Percentiles rank a stretch among this genome's conserved stretches.
These are phyloP conservation scores for Steinernema feltiae DNA, from an alignment of 1,140 invertebrate genomes.

Conservation along the genomic window DNA sequence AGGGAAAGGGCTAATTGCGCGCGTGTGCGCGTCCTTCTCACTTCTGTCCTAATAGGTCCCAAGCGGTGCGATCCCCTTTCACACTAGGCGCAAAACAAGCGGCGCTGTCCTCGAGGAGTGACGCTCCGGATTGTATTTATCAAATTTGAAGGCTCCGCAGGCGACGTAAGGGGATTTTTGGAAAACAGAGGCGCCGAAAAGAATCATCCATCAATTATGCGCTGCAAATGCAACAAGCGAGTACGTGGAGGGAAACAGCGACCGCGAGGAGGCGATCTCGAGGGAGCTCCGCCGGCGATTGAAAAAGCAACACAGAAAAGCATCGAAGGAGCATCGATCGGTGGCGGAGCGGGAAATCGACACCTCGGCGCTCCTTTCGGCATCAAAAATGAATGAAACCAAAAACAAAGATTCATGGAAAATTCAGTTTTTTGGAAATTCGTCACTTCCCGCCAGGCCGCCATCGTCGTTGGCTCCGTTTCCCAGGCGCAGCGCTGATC, in stretches of 20 bases:
- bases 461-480: too few relatives aligned
- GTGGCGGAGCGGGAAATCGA: too few relatives aligned
- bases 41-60: background rate
- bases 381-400: background rate
- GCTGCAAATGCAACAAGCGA: background rate
- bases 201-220: constrained; percentile 14
- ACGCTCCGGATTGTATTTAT: constrained; percentile 6
- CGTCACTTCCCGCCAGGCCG: too few relatives aligned
- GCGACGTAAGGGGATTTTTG: background rate
- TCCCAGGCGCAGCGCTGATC: too few relatives aligned
- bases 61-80: background rate
- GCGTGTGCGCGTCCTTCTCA: background rate
- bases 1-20: constrained; percentile 6
- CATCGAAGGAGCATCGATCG: background rate
- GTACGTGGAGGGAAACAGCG: background rate
- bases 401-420: background rate
- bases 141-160: background rate
- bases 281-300: background rate
- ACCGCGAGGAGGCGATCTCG: background rate
- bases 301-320: constrained; percentile 12
- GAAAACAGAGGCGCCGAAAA: constrained; percentile 7
- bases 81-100: background rate
- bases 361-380: background rate
- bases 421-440: background rate
- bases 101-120: background rate